phyloP scores from a whole-genome alignment of 2,888 invertebrate genomes.

The Netelia inedita region DNA sequence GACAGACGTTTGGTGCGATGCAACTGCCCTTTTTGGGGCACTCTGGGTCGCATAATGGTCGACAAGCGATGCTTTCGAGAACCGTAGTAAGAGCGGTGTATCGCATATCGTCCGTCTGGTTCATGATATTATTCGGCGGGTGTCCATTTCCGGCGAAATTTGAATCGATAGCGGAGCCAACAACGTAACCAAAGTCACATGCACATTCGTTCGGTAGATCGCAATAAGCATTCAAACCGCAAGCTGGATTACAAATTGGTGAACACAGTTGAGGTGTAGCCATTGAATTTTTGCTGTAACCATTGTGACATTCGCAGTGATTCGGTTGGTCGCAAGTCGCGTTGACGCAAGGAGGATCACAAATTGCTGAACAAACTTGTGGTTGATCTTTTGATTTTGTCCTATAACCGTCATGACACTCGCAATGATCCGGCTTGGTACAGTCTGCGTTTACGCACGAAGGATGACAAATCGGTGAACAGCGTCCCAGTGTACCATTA shows the following conservation, averaged over 20 bases:
- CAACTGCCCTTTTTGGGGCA: constrained; percentile 45
- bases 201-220: constrained; percentile 23
- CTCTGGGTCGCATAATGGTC: constrained; percentile 37
- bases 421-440: background rate
- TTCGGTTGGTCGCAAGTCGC: background rate
- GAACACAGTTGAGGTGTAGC: background rate
- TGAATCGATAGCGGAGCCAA: background rate
- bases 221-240: constrained; percentile 28
- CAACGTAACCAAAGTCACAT: constrained; percentile 34
- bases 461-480: constrained; percentile 27
- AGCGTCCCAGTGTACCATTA: background rate
- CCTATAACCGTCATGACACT: constrained; percentile 22
- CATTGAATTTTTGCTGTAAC: background rate
- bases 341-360: constrained; percentile 14
- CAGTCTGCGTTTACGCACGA: background rate
- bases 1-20: constrained; percentile 42
- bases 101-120: background rate
- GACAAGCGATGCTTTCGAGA: constrained; percentile 7
- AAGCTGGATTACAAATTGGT: constrained; percentile 17
- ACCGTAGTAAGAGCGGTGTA: background rate
- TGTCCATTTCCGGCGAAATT: background rate
- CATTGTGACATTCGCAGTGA: constrained; percentile 15
- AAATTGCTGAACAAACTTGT: constrained; percentile 8
- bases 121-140: background rate
- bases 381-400: background rate